Conservation (phyloP, 2,888 invertebrate species). For the Scrobipalpa atriplicella region DNA sequence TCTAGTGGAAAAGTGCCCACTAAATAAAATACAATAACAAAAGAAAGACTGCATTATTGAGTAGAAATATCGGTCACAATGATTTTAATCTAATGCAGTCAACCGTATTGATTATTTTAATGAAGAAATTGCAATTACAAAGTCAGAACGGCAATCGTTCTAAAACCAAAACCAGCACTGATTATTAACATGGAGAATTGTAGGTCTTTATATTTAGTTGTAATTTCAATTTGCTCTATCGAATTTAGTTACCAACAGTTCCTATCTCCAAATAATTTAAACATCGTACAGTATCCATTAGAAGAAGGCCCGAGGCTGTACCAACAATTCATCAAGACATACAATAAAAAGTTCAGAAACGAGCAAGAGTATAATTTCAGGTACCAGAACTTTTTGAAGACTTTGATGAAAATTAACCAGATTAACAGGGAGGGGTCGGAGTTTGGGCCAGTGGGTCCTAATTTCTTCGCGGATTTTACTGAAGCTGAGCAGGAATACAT, state of each 20-base stretch:
- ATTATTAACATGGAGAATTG: not conserved
- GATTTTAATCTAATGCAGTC: too few species aligned
- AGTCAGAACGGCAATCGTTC: not conserved
- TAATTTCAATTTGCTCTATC: not conserved
- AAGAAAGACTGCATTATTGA: too few species aligned
- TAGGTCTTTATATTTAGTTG: not conserved
- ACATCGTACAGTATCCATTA: not conserved
- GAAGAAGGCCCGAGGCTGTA: conserved; percentile 2
- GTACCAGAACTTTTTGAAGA: not conserved
- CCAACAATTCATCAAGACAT: not conserved
- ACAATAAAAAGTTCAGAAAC: conserved; percentile 1
- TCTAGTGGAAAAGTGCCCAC: too few species aligned
- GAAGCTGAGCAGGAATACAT: not conserved
- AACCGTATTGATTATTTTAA: not conserved
- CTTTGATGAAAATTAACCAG: conserved; percentile 6
- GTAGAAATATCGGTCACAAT: too few species aligned
- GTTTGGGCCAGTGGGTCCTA: not conserved
- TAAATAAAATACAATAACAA: too few species aligned
- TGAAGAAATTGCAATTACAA: not conserved
- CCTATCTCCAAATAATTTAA: not conserved
- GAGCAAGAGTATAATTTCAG: conserved; percentile 8
- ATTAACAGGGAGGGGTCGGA: conserved; percentile 24
- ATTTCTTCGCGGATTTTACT: conserved; percentile 18
- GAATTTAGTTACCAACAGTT: not conserved
- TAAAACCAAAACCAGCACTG: not conserved